A percentile compares a stretch with the other conserved stretches of the same genome.
phyloP scores from a whole-genome alignment of 1,140 invertebrate species.

The Pseudomyrmex pallidus region DNA sequence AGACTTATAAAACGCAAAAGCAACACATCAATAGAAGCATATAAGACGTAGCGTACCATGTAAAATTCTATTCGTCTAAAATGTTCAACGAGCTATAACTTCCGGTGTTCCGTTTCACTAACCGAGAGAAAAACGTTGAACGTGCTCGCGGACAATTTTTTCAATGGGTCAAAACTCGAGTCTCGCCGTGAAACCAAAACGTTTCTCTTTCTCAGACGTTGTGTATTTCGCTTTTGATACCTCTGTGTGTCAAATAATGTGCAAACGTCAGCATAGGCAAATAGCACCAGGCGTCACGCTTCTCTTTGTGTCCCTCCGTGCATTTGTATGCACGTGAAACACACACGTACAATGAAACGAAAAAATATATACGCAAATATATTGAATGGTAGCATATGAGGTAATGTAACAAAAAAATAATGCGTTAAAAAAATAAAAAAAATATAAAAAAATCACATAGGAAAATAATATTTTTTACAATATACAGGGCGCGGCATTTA shows the following conservation, averaged over 20 bases:
- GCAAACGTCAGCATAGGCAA: not conserved
- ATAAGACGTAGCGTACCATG: no score
- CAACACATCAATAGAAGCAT: not conserved
- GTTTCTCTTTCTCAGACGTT: not conserved
- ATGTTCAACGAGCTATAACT: constrained; percentile 3
- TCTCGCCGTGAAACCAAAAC: not conserved
- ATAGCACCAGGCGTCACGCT: not conserved
- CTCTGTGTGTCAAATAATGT: not conserved
- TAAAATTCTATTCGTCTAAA: not conserved
- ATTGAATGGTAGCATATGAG: no score
- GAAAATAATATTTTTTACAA: not conserved
- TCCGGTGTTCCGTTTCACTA: not conserved
- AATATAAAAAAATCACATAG: not conserved
- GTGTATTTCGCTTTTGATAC: not conserved
- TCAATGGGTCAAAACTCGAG: not conserved
- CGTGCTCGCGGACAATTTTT: not conserved
- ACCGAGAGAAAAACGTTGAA: not conserved
- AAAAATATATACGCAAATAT: no score
- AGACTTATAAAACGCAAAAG: not conserved
- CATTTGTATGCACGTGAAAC: no score
- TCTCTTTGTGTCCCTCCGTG: not conserved
- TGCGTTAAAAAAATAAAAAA: not conserved
- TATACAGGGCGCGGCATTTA: not conserved
- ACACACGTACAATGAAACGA: no score
- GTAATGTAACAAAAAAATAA: no score